Base-by-base conservation (phyloP, 2,797 vertebrate species). In the Lepilemur septentrionalis region DNA sequence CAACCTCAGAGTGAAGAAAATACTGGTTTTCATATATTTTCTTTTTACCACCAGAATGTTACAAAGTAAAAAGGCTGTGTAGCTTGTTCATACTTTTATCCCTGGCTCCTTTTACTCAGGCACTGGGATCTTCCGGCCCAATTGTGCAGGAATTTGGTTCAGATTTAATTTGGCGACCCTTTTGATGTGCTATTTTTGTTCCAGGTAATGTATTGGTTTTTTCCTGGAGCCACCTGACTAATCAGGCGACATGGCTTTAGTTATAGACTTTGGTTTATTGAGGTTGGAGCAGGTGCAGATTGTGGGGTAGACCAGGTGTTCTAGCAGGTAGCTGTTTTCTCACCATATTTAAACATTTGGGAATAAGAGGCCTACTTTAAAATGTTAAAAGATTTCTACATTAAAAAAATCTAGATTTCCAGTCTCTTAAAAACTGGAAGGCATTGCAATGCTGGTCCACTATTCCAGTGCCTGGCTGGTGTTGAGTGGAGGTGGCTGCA, bases 1-100 rank as follows among this genome's bases (percentile, higher is more conserved):
- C 55, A 93, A 83, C 14, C 70, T 91, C 76, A 88, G 94, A 61
- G 55, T 13, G 85, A 88, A 30, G 86, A 97, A 96, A 95, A 87
- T 67, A 72, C 52, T 84, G 76, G 82, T 46, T 97, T 98, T 95
- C n/a, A 88, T 78, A 1, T 57, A 89, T 95, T 95, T 98, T 95
- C 83, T 80, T 92, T 92, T 96, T 96, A 78, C 32, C 32, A 69
- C 93, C 85, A 82, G 84, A 96, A 90, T 23, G 4, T 65, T 50
- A 46, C 52, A 25, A 86, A 52, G 23, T 65, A 7, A 95, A 23
- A 41, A 3, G 43, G 12, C 25, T 52, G 4, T 50, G 52, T 4
- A 79, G 61, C 38, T 91, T 87, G 15, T n/a, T 25, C 32, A 46
- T 1, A 18, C 89, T 88, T 80, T 92, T 61, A 81, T 81, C 1